phyloP scores from a whole-genome alignment of 2,888 invertebrate species.

The Tetranychus truncatus region DNA sequence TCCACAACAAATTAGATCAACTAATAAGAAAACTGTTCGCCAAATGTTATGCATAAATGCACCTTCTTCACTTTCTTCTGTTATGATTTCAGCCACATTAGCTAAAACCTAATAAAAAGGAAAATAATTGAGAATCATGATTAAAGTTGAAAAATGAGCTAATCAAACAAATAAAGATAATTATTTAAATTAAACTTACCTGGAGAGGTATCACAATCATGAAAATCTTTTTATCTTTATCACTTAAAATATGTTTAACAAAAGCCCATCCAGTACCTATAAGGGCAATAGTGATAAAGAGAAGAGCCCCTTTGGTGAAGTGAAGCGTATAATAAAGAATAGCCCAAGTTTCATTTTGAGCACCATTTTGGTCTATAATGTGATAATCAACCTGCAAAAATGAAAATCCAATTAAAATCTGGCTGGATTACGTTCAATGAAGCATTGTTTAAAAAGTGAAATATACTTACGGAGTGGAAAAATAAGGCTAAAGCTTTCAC shows the following conservation, averaged over 20 bases:
- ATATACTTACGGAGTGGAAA: slow-evolving; percentile 54
- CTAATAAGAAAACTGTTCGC: slow-evolving; percentile 74
- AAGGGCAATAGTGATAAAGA: slow-evolving; percentile 85
- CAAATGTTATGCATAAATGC: slow-evolving; percentile 72
- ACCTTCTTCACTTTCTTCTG: slow-evolving; percentile 88
- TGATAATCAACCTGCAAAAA: slow-evolving; percentile 42
- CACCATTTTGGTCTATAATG: slow-evolving; percentile 75
- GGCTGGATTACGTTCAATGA: no score
- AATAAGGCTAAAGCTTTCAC: slow-evolving; percentile 75
- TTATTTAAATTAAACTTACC: slow-evolving; percentile 37
- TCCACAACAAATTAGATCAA: slow-evolving; percentile 86
- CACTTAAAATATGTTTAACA: slow-evolving; percentile 87
- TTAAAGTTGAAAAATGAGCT: background rate
- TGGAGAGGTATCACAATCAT: slow-evolving; percentile 93
- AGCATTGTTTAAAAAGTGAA: no score
- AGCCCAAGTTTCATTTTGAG: slow-evolving; percentile 92
- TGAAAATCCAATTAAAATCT: background rate
- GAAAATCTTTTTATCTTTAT: slow-evolving; percentile 87
- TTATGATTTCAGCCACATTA: slow-evolving; percentile 88
- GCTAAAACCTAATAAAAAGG: slow-evolving; percentile 54
- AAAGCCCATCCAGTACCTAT: slow-evolving; percentile 98
- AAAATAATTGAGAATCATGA: background rate
- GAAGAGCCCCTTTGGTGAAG: slow-evolving; percentile 72
- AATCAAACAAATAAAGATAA: background rate
- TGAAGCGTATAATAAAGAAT: slow-evolving; percentile 94